Conservation (phyloP, 2,113 vertebrate species). For the Malaclemys terrapin region DNA sequence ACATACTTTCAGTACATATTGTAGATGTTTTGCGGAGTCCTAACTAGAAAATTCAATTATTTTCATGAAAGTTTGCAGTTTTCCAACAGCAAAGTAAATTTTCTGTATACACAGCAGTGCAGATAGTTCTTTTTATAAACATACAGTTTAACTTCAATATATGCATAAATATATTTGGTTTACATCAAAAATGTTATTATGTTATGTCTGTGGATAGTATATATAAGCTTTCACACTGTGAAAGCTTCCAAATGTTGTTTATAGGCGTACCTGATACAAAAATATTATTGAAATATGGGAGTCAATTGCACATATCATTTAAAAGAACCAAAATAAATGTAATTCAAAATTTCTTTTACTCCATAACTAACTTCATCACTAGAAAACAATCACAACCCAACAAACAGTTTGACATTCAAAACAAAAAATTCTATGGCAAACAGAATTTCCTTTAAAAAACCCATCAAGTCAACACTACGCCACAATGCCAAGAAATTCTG, state of each 20-base stretch:
- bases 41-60: not conserved
- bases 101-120: constrained; percentile 24
- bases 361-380: not conserved
- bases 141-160: not conserved
- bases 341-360: not conserved
- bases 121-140: constrained; percentile 12
- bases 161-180: not conserved
- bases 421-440: not conserved
- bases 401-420: not conserved
- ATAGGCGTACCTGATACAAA: not conserved
- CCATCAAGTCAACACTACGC: not conserved
- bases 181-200: not conserved
- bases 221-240: not conserved
- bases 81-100: not conserved
- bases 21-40: not conserved
- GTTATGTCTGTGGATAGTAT: not conserved
- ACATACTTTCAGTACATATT: not conserved
- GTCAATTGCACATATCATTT: not conserved
- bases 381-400: not conserved
- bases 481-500: not conserved
- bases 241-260: constrained; percentile 2
- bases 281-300: not conserved
- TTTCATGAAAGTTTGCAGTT: not conserved
- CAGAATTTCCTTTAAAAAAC: not conserved
- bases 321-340: not conserved